A percentile compares a stretch with the other conserved stretches of the same genome.
Evolutionary conservation across 2,888 invertebrate species (phyloP).

Genomic region (Cantharis rufa): DNA sequence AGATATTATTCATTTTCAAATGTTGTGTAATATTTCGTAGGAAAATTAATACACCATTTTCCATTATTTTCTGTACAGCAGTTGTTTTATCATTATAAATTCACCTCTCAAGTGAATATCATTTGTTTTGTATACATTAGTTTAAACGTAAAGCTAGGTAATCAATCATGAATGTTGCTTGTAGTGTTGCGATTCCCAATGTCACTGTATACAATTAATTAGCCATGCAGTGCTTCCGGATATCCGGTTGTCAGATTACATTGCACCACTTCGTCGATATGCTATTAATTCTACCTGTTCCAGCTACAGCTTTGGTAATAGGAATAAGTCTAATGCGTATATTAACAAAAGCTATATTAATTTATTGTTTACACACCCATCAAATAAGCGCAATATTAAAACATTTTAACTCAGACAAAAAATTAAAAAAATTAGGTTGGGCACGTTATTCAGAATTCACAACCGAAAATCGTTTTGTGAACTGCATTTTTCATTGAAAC

Average conservation of each 20-base stretch:
- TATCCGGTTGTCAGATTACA: conserved; percentile 39
- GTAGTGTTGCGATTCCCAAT: conserved; percentile 35
- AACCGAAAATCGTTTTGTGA: background rate
- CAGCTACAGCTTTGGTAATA: background rate
- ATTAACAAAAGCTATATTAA: background rate
- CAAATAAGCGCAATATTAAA: background rate
- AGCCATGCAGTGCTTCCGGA: conserved; percentile 39
- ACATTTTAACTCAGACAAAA: background rate
- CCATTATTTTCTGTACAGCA: background rate
- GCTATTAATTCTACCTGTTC: conserved; percentile 16
- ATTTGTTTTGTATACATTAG: conserved; percentile 13
- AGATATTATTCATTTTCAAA: background rate
- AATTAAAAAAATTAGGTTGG: background rate
- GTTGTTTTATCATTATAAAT: background rate
- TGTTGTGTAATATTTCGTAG: too few relatives aligned
- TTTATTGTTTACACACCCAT: background rate
- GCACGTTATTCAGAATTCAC: too few relatives aligned
- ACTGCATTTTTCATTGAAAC: background rate
- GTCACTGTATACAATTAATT: conserved; percentile 39
- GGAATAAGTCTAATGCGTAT: background rate
- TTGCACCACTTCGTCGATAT: conserved; percentile 28
- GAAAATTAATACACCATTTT: background rate
- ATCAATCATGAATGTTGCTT: conserved; percentile 38
- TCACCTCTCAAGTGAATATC: conserved; percentile 20
- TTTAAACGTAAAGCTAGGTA: conserved; percentile 26